Evolutionary conservation across 2,797 vertebrate genomes (phyloP), one percentile per base, ranked within the genome.

Genomic region (Glossophaga mutica): DNA sequence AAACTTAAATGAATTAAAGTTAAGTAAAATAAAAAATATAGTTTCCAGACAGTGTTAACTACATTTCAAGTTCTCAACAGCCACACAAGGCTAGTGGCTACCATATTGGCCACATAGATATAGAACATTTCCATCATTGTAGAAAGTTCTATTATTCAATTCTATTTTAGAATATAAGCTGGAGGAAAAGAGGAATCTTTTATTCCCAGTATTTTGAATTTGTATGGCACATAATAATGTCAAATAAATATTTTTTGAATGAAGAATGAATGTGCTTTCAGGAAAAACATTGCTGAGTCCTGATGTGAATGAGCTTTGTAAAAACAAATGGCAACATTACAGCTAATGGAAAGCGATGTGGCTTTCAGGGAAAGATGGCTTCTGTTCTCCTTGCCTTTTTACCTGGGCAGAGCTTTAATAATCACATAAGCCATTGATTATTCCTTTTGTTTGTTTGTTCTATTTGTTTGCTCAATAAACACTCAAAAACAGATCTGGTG

Each of bases 201-300:
- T 76, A 55, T 85, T 21, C 18, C 85, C 24, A 88, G 21, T 73
- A 57, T 24, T 70, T 67, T 91, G 37, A 92, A 82, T 95, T 82
- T 78, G 12, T 94, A 16, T 87, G 57, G 50, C 26, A 85, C 11
- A 62, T 95, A 92, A 70, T 62, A 87, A 67, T 86, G 24, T 14
- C 34, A 92, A 91, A 37, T 89, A 73, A 92, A 42, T 95, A 78
- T 76, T 71, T 94, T 88, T 94, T 90, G 26, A 94, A 82, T 95
- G 11, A 96, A 94, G n/a, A 90, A 81, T 70, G 32, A 90, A 83
- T n/a, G 68, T 34, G 21, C 7, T 91, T 96, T 85, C 71, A 82
- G 87, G 42, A 81, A 89, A 90, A 88, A 79, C 42, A 84, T 48
- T 83, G 34, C 70, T 74, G 34, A 77, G 42, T 3, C 7, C 82